Evolutionary conservation across 2,113 vertebrate genomes (phyloP).

Genomic region (Tychaedon coryphoeus): DNA sequence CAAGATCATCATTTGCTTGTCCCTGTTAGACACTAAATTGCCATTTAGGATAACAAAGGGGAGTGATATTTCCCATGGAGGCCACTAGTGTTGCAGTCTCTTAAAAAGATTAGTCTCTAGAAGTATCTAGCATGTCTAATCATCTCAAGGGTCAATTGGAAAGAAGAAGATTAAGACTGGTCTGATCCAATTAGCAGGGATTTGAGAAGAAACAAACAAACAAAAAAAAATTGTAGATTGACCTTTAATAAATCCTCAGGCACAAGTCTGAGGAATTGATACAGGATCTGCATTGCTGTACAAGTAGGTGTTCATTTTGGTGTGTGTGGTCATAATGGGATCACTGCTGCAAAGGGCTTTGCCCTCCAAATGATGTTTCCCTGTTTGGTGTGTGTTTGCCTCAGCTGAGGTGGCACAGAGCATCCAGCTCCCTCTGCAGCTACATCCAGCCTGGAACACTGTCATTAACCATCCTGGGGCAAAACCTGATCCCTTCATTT

Average conservation of each 20-base stretch:
- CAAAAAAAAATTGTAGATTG: neutral
- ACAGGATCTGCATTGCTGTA: neutral
- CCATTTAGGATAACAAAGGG: neutral
- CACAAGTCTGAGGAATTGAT: neutral
- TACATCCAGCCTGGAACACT: neutral
- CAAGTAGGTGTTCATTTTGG: neutral
- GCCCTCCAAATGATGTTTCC: fast-evolving
- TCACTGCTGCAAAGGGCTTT: neutral
- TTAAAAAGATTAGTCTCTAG: neutral
- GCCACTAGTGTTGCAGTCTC: neutral
- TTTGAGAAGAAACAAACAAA: neutral
- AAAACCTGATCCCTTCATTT: neutral
- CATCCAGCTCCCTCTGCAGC: neutral
- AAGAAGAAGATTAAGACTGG: neutral
- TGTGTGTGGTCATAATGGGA: neutral
- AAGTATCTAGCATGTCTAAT: neutral
- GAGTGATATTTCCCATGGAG: neutral
- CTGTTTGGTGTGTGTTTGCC: fast-evolving
- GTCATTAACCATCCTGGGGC: neutral
- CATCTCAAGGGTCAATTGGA: neutral
- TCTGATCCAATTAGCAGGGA: neutral
- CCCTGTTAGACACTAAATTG: neutral
- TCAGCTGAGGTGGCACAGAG: neutral
- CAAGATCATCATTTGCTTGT: neutral
- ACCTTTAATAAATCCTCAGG: neutral